phyloP scores from a whole-genome alignment of 1,140 invertebrate species.

The Grapholita molesta region DNA sequence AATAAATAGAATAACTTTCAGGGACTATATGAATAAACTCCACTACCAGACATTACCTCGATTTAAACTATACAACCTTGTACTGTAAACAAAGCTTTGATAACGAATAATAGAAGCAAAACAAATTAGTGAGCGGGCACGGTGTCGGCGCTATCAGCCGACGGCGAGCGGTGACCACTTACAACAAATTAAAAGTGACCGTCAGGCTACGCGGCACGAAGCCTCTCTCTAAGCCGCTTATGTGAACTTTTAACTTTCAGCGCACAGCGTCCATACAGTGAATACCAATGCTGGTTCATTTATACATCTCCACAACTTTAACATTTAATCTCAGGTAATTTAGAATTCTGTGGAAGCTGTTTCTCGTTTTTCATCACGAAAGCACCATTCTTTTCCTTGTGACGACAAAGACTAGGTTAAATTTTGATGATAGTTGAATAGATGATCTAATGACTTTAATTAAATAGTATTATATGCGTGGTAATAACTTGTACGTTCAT shows the following conservation, averaged over 20 bases:
- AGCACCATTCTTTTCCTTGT: too few species aligned
- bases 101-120: background rate
- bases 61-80: background rate
- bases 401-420: too few species aligned
- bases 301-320: background rate
- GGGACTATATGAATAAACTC: too few species aligned
- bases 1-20: background rate
- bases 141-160: background rate
- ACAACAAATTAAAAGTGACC: constrained; percentile 25
- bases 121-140: background rate
- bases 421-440: too few species aligned
- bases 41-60: background rate
- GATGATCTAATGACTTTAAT: too few species aligned
- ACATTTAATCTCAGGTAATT: background rate
- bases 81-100: background rate
- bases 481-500: too few species aligned
- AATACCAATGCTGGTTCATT: background rate
- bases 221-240: background rate
- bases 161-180: constrained; percentile 10
- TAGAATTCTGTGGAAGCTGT: background rate
- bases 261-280: background rate
- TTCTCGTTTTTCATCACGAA: too few species aligned
- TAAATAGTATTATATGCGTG: too few species aligned
- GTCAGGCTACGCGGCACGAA: constrained; percentile 16
- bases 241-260: constrained; percentile 11